Evolutionary conservation across 2,113 vertebrate species (phyloP).

Genomic region (Monarcha castaneiventris): DNA sequence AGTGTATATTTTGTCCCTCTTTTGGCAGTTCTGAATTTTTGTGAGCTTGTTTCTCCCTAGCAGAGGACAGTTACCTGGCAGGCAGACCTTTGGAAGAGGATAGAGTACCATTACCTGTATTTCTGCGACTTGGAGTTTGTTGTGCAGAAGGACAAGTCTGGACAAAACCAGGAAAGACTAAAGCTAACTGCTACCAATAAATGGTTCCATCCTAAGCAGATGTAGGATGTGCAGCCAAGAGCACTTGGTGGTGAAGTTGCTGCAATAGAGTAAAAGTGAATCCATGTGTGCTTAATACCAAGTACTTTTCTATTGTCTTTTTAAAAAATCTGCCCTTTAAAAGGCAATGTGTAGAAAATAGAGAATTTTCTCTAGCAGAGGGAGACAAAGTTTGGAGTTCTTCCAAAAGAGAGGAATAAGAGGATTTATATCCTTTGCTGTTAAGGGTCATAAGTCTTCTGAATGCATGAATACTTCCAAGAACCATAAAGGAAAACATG

Average conservation of each 20-base stretch:
- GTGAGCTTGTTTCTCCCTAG: neutral
- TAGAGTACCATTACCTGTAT: accelerated
- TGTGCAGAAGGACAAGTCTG: accelerated
- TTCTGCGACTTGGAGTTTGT: neutral
- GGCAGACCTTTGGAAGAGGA: neutral
- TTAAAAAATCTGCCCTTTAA: neutral
- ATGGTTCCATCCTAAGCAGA: neutral
- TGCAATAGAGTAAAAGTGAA: neutral
- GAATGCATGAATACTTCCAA: neutral
- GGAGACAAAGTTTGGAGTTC: neutral
- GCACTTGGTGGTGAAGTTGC: neutral
- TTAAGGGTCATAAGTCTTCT: neutral
- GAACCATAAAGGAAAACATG: neutral
- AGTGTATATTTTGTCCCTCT: neutral
- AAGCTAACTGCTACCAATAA: neutral
- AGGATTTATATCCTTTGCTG: neutral
- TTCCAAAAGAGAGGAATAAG: neutral
- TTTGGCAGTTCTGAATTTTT: neutral
- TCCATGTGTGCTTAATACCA: neutral
- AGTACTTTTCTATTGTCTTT: neutral
- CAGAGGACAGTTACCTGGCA: neutral
- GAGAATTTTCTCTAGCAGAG: neutral
- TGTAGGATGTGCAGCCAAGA: neutral
- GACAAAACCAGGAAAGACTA: neutral
- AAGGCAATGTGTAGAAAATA: neutral